Evolutionary conservation across 2,113 vertebrate species (phyloP), one percentile per base, ranked within the genome.

Genomic region (Corythoichthys haematopterus): DNA sequence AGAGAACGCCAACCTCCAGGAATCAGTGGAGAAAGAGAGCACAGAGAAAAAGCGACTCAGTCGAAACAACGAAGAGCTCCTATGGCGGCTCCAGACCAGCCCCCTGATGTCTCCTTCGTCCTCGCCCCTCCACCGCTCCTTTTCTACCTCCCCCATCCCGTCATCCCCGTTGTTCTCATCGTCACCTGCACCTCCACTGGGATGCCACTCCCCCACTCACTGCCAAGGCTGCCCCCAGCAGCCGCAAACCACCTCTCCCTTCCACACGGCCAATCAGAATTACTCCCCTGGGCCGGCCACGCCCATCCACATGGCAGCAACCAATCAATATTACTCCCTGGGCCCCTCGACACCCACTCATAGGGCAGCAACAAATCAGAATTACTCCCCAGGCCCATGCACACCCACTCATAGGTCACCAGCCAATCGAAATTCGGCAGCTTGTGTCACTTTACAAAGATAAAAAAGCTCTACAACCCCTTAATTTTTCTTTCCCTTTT

Each of bases 51-150:
- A 98, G 87, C 91, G 96, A 13, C 79, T 99, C 75, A 98, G 96
- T 74, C 91, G 93, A 16, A 98, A 96, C 77, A 99, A 99, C 0
- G 97, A 99, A 75, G 97, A 99, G 89, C 91, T 99, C 47, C 93
- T 98, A 57, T 99, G 97, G 97, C 97, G 95, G 58, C 94, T 99
- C 28, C 95, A 98, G 85, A 94, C 93, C 1, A 98, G 95, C 81
- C 97, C 96, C 48, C 94, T 95, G 70, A 87, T 94, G 58, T 94
- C 95, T 1, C 93, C 95, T 0, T 77, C 93, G 0, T 91, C 91
- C 47, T 95, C 96, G 0, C 94, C 94, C 0, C 88, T 94, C 38
- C 94, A 96, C 76, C 92, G 87, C 57, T 91, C 92, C 80, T 94
- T 94, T 83, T 93, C 94, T 12, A 90, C 94, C 33, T 94, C 91